Conservation (phyloP, 2,113 vertebrate genomes). For the Abramis brama region DNA sequence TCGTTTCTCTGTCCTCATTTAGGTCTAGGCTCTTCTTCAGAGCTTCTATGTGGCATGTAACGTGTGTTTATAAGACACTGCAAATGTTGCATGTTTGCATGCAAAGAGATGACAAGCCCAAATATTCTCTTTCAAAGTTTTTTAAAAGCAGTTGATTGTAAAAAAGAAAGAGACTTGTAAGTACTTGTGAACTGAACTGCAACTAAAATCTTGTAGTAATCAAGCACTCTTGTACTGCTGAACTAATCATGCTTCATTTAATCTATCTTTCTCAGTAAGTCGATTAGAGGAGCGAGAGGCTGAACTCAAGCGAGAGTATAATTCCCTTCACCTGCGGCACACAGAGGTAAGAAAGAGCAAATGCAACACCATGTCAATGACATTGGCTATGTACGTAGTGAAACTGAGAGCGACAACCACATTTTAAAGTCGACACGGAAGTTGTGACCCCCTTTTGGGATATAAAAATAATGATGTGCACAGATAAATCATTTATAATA, state of each 20-base stretch:
- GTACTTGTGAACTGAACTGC: not conserved
- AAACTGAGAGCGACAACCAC: not conserved
- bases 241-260: not conserved
- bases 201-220: not conserved
- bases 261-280: conserved; percentile 78
- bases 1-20: conserved; percentile 32
- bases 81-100: not conserved
- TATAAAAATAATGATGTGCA: too few relatives aligned
- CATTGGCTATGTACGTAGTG: not conserved
- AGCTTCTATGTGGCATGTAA: not conserved
- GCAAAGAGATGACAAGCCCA: not conserved
- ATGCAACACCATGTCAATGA: not conserved
- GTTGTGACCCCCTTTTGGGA: too few relatives aligned
- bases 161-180: not conserved
- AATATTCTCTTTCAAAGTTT: not conserved
- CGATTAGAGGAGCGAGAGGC: conserved; percentile 93
- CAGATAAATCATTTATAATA: too few relatives aligned
- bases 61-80: not conserved
- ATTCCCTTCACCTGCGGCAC: conserved; percentile 93
- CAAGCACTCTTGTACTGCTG: not conserved
- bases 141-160: not conserved
- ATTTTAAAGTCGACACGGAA: not conserved
- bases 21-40: not conserved
- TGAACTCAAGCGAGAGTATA: conserved; percentile 97
- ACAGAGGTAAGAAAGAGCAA: conserved; percentile 82